phyloP scores from a whole-genome alignment of 1,140 invertebrate genomes.

The Bombus confusus region DNA sequence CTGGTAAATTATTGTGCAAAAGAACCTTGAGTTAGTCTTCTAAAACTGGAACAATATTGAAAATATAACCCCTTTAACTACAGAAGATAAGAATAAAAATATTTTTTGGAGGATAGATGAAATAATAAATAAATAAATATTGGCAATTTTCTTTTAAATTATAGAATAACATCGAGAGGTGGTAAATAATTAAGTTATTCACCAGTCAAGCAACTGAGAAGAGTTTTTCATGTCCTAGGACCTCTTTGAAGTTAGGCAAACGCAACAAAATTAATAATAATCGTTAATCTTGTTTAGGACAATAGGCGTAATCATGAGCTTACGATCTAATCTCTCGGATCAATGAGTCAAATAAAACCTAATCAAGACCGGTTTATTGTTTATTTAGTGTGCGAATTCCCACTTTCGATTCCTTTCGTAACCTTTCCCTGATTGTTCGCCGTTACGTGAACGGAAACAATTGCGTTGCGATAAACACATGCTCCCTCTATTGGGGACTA shows the following conservation, averaged over 20 bases:
- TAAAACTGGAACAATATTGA: not conserved
- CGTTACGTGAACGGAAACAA: constrained; percentile 39
- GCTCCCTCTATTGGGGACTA: not conserved
- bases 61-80: not conserved
- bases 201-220: not conserved
- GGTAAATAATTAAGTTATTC: not conserved
- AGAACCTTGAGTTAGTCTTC: too few species aligned
- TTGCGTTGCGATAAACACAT: constrained; percentile 36
- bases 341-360: constrained; percentile 77
- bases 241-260: not conserved
- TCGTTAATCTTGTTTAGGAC: constrained; percentile 34
- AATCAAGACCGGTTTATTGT: constrained; percentile 51
- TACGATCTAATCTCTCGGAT: constrained; percentile 38
- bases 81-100: too few species aligned
- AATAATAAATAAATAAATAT: not conserved
- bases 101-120: not conserved
- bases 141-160: not conserved
- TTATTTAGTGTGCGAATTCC: constrained; percentile 51
- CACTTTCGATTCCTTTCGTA: constrained; percentile 54
- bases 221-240: not conserved
- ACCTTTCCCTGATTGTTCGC: constrained; percentile 40
- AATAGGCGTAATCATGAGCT: constrained; percentile 16
- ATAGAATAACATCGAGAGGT: too few species aligned
- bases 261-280: constrained; percentile 29
- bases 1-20: too few species aligned